Conservation (phyloP, 2,888 invertebrate genomes). For the Leucania comma region DNA sequence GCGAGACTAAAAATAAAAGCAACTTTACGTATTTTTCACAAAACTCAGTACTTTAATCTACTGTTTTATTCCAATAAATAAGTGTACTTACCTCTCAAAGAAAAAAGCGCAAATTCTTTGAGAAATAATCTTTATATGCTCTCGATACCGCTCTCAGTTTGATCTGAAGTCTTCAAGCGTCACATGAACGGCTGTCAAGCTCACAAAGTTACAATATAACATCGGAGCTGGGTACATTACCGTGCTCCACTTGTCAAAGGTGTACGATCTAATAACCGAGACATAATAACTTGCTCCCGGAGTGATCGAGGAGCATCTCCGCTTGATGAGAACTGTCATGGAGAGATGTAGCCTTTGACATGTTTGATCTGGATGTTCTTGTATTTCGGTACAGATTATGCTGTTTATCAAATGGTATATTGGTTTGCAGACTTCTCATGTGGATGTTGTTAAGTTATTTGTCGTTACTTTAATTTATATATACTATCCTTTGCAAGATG, state of each 20-base stretch:
- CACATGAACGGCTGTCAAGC: constrained; percentile 39
- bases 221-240: constrained; percentile 37
- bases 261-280: constrained; percentile 41
- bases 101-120: constrained; percentile 21
- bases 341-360: constrained; percentile 14
- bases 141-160: background rate
- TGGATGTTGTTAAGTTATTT: background rate
- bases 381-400: background rate
- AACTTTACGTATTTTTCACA: background rate
- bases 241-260: constrained; percentile 46
- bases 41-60: constrained; percentile 3
- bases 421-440: background rate
- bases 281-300: constrained; percentile 23
- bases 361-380: constrained; percentile 5
- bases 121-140: background rate
- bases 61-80: constrained; percentile 14
- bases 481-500: background rate
- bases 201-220: constrained; percentile 29
- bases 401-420: background rate
- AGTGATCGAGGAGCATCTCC: constrained; percentile 12
- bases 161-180: background rate
- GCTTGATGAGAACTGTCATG: constrained; percentile 8
- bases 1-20: background rate
- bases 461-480: background rate
- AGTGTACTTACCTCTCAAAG: background rate